phyloP scores from a whole-genome alignment of 2,113 vertebrate species.

The Pseudorectes ferrugineus region DNA sequence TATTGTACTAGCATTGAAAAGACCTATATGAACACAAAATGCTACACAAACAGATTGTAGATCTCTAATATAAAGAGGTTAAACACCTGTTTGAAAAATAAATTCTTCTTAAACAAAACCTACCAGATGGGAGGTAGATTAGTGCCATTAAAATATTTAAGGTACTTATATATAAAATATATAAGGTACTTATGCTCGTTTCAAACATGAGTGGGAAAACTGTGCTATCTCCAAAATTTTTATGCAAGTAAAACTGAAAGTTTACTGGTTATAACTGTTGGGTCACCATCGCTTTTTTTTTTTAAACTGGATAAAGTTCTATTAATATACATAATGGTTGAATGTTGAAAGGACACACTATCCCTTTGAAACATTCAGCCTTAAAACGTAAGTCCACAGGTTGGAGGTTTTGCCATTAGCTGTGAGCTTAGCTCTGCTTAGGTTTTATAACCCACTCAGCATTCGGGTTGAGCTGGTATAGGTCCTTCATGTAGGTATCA shows the following conservation, averaged over 20 bases:
- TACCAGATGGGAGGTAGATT: conserved; percentile 52
- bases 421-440: conserved; percentile 55
- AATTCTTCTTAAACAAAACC: background rate
- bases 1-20: background rate
- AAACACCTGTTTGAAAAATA: conserved; percentile 4
- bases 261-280: background rate
- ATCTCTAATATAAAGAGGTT: background rate
- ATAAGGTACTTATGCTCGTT: background rate
- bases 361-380: conserved; percentile 27
- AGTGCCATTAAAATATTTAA: conserved; percentile 35
- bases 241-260: background rate
- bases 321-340: background rate
- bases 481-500: conserved; percentile 91
- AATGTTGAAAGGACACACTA: background rate
- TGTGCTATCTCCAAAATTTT: background rate
- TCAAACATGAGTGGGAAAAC: background rate
- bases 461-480: conserved; percentile 88
- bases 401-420: background rate
- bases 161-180: conserved; percentile 19
- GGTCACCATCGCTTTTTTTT: background rate
- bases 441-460: conserved; percentile 95
- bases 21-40: background rate
- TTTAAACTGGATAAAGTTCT: background rate
- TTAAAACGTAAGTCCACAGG: background rate
- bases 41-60: background rate